A percentile compares a stretch with the other conserved stretches of the same genome.
Evolutionary conservation across 1,140 invertebrate genomes (phyloP).

Genomic region (Brachionus koreanus): DNA sequence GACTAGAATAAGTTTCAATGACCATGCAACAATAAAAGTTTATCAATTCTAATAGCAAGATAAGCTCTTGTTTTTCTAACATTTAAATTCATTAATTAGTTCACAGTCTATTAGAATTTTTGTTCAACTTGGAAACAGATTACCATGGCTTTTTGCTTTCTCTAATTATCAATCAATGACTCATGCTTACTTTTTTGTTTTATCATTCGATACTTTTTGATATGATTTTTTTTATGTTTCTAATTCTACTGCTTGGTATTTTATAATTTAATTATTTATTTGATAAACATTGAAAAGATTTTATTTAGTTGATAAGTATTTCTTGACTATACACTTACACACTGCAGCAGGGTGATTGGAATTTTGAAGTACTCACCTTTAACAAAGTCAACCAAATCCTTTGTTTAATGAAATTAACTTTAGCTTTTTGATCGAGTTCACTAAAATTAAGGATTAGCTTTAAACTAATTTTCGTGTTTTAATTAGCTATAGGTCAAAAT

Average conservation of each 20-base stretch:
- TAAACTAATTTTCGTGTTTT: not conserved
- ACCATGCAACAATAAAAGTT: conserved; percentile 22
- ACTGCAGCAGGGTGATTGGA: not conserved
- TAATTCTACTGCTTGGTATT: not conserved
- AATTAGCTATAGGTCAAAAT: not conserved
- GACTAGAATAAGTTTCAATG: conserved; percentile 12
- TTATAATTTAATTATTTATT: not conserved
- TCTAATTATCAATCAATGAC: not conserved
- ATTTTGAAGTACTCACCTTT: not conserved
- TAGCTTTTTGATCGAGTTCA: not conserved
- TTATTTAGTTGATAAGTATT: not conserved
- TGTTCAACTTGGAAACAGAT: not conserved
- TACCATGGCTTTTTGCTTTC: not conserved
- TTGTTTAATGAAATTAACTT: not conserved
- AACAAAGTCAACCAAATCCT: not conserved
- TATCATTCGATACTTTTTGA: not conserved
- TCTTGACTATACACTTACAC: not conserved
- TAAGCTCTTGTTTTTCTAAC: not conserved
- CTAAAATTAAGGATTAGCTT: not conserved
- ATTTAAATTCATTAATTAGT: conserved; percentile 23
- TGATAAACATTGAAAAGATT: not conserved
- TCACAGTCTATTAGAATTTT: not conserved
- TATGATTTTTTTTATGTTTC: not conserved
- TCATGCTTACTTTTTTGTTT: not conserved
- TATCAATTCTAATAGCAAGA: not conserved